Conservation (phyloP, 1,140 invertebrate genomes). For the Homarus americanus region DNA sequence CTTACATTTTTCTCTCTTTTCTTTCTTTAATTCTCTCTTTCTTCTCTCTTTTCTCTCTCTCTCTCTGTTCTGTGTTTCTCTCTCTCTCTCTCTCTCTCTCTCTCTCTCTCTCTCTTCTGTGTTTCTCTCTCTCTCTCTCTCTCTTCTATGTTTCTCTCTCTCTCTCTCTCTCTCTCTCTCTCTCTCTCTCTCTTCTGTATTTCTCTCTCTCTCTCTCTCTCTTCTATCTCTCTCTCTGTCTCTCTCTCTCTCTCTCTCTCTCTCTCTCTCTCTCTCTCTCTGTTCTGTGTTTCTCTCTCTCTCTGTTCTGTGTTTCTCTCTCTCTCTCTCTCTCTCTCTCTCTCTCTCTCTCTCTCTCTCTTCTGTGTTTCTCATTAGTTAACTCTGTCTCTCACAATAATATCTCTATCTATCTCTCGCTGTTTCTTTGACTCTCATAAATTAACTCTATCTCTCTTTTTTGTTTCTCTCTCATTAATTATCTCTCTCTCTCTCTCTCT, state of each 20-base stretch:
- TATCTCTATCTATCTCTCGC: not conserved
- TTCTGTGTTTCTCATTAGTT: not conserved
- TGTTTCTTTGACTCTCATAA: no score
- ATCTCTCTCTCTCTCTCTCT: not conserved
- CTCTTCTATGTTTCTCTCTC: constrained; percentile 30
- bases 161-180: constrained; percentile 24
- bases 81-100: constrained; percentile 23
- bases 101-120: constrained; percentile 48
- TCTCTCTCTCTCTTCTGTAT: no score
- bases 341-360: not conserved
- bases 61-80: no score
- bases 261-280: not conserved
- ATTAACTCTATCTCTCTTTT: not conserved
- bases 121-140: constrained; percentile 19
- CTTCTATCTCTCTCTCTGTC: not conserved
- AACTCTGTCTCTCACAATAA: not conserved
- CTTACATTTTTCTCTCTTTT: not conserved
- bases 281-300: no score
- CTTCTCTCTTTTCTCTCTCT: constrained; percentile 43
- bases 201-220: constrained; percentile 27
- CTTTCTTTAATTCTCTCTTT: constrained; percentile 9
- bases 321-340: not conserved
- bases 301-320: no score
- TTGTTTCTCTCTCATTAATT: not conserved
- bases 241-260: not conserved